phyloP scores from a whole-genome alignment of 2,797 vertebrate genomes.

The Semaprochilodus insignis region DNA sequence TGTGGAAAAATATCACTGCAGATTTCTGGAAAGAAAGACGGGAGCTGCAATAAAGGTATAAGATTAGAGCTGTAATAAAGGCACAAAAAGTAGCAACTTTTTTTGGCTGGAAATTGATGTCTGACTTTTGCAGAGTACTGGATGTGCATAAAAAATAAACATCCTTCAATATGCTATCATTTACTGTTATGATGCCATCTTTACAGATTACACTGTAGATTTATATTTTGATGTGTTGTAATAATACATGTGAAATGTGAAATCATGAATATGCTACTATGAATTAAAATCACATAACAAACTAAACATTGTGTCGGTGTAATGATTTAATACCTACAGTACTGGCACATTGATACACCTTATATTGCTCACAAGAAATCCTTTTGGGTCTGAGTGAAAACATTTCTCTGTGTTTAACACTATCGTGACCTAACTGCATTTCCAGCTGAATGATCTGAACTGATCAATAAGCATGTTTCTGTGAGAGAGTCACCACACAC shows the following conservation, averaged over 20 bases:
- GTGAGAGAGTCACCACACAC: conserved; percentile 5
- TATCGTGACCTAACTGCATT: not conserved
- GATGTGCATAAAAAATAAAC: too few species aligned
- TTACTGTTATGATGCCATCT: too few species aligned
- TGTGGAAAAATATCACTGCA: too few species aligned
- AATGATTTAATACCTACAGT: not conserved
- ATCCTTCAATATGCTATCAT: too few species aligned
- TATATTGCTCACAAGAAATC: not conserved
- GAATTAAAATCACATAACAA: not conserved
- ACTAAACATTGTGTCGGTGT: not conserved
- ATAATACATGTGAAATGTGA: not conserved
- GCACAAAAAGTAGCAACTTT: too few species aligned
- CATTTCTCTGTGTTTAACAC: not conserved
- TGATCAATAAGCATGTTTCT: conserved; percentile 42
- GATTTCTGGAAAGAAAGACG: too few species aligned
- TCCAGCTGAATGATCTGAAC: conserved; percentile 23
- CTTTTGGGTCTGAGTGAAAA: not conserved
- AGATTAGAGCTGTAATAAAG: too few species aligned
- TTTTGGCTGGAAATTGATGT: too few species aligned
- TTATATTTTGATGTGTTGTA: not conserved
- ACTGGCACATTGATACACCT: not conserved
- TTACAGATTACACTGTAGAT: not conserved
- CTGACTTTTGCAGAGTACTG: too few species aligned
- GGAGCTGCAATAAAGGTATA: too few species aligned
- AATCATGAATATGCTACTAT: not conserved